These are phyloP conservation scores for Teleopsis dalmanni DNA, from an alignment of 1,140 invertebrate species.

Conservation along the genomic window DNA sequence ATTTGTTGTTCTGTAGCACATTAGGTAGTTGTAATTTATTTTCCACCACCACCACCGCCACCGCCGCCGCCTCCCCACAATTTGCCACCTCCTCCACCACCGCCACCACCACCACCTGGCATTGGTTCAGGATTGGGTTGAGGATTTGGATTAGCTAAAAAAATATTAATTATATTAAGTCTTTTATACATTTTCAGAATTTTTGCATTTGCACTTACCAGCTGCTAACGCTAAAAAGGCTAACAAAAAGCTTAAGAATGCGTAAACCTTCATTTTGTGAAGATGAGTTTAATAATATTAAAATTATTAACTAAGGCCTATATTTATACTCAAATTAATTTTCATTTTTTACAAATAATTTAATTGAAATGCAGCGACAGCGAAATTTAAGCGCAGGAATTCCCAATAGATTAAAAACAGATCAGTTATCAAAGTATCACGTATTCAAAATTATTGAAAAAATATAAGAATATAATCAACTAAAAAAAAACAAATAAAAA, in stretches of 20 bases:
- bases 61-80: constrained; percentile 1
- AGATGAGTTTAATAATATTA: background rate
- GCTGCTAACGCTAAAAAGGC: constrained; percentile 1
- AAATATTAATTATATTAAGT: background rate
- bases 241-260: constrained; percentile 1
- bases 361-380: too few species aligned
- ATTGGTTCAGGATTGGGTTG: constrained; percentile 2
- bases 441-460: too few species aligned
- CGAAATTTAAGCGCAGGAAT: too few species aligned
- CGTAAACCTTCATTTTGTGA: constrained; percentile 7
- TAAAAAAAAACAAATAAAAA: too few species aligned
- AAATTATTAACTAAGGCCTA: background rate
- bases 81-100: constrained; percentile 5
- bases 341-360: background rate
- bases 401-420: too few species aligned
- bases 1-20: too few species aligned
- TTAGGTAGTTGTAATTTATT: background rate
- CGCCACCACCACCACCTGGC: background rate
- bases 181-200: background rate
- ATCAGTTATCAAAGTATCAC: too few species aligned
- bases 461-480: too few species aligned
- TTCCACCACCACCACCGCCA: constrained; percentile 7
- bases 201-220: constrained; percentile 3
- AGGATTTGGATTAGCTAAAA: constrained; percentile 3
- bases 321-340: background rate